Percentiles rank a stretch among this genome's conserved stretches.
Conservation (phyloP, 2,113 vertebrate species). For the Pagrus major region DNA sequence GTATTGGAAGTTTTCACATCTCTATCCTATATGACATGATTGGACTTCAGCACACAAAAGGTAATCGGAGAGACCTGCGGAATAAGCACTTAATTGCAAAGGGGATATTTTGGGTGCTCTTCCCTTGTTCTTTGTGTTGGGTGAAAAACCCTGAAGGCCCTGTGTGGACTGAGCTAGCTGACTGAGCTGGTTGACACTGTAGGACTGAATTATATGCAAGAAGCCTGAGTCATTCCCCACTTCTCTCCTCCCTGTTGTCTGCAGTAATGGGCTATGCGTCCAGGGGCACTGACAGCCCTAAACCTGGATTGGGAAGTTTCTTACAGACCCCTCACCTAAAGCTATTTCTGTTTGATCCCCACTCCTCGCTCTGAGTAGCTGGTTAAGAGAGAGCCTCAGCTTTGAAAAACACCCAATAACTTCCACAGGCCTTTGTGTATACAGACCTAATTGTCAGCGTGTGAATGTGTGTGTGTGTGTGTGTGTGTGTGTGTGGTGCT, state of each 20-base stretch:
- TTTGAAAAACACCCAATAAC: conserved; percentile 24
- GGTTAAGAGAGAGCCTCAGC: conserved; percentile 18
- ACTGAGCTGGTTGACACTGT: conserved; percentile 32
- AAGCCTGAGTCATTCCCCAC: neutral
- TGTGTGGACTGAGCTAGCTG: conserved; percentile 17
- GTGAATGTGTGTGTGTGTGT: neutral
- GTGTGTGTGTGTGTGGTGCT: conserved; percentile 23
- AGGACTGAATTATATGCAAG: conserved; percentile 22
- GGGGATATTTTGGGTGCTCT: neutral
- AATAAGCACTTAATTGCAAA: neutral
- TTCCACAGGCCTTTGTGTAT: conserved; percentile 30
- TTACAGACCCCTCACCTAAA: neutral
- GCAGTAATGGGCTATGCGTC: conserved; percentile 26
- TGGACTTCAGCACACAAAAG: neutral
- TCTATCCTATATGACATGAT: too few relatives aligned
- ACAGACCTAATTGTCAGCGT: conserved; percentile 50
- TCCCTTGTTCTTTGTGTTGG: conserved; percentile 16
- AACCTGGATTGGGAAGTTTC: conserved; percentile 1
- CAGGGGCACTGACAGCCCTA: conserved; percentile 28
- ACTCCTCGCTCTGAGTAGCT: neutral
- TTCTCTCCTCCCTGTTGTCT: conserved; percentile 17
- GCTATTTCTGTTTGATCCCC: conserved; percentile 31
- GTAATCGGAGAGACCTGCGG: neutral
- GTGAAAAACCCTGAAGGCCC: conserved; percentile 15
- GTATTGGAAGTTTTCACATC: neutral